Evolutionary conservation across 2,797 vertebrate species (phyloP), one percentile per base, ranked within the genome.

Genomic region (Gallinago nigripennis): DNA sequence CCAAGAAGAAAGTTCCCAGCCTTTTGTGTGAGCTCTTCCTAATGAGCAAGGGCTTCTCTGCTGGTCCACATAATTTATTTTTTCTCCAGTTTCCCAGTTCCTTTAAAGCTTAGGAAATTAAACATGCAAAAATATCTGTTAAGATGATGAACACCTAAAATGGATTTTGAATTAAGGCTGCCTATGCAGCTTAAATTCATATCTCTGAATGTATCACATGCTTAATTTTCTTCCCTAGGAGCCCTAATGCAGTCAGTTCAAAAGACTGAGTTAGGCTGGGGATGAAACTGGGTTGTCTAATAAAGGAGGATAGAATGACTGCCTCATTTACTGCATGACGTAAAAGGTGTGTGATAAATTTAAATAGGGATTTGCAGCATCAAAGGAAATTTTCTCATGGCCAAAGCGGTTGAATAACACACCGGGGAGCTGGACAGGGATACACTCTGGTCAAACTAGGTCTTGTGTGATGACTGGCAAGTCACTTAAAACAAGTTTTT

Each of bases 401-500:
- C 77, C 81, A 73, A 63, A 82, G 77, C 14, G 35, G 79, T 39
- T 82, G 51, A 72, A 65, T 41, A 58, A 68, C 70, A 16, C 46
- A 11, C 63, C 18, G 16, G 86, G 56, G 73, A 92, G 57, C 17
- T 84, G 70, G 48, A n/a, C 60, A 68, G 68, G 45, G 57, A 51
- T 73, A 37, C n/a, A 7, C 51, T 45, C 39, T 71, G 80, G 37
- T 51, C 80, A 70, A n/a, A 64, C 19, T 41, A 85, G 76, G 73
- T 92, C 60, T 88, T 88, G 30, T 3, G 31, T 86, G 92, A 76
- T 79, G 90, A 86, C 80, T 90, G 70, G 64, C 70, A 63, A 82
- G 78, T 88, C 68, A 56, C 66, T 93, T 88, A 54, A 82, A 94
- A 79, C 19, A 11, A 54, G 30, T 56, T 95, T 92, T 95, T 94